Evolutionary conservation across 1,140 invertebrate species (phyloP), one percentile per base, ranked within the genome.

Genomic region (Orchestia grillus): DNA sequence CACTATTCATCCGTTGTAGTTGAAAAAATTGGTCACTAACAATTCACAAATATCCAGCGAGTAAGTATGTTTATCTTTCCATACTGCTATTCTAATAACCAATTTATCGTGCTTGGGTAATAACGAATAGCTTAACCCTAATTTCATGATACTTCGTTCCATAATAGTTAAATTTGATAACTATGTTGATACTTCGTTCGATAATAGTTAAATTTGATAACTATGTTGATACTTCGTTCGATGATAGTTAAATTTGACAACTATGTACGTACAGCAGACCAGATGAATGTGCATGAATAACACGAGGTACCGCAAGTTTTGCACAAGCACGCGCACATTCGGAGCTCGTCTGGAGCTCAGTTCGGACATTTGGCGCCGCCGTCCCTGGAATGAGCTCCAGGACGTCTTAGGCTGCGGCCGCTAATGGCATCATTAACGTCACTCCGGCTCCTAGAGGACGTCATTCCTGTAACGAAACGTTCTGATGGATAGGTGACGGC

Each of bases 401-500:
- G 92, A 94, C 92, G 92, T 94, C 92, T 44, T 47, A 42, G 40
- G 43, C 43, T 47, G 43, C 44, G 36, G 43, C 92, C 44, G 41
- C 92, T 94, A 94, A 94, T 94, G 92, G 92, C 92, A 94, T 94
- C 92, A 94, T 94, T 94, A 94, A 94, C 92, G 92, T 94, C 92
- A 94, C 92, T 45, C 92, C 40, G 44, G 92, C 92, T 94, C 92
- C 92, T 47, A 44, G 44, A 44, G 19, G 43, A 94, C 92, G 92
- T 94, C 92, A 94, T 47, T 45, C 43, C 36, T 47, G 44, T 45
- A 94, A 94, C 92, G 44, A 94, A 94, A 45, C 92, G 43, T 94
- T 45, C 92, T 94, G 92, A 94, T 94, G 92, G 92, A 94, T 94
- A 94, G 40, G 92, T 94, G 92, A 94, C 92, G 92, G 92, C 92